Conservation (phyloP, 37 sponge, comb jelly and placozoan species). For the Diacarnus erythraeanus region DNA sequence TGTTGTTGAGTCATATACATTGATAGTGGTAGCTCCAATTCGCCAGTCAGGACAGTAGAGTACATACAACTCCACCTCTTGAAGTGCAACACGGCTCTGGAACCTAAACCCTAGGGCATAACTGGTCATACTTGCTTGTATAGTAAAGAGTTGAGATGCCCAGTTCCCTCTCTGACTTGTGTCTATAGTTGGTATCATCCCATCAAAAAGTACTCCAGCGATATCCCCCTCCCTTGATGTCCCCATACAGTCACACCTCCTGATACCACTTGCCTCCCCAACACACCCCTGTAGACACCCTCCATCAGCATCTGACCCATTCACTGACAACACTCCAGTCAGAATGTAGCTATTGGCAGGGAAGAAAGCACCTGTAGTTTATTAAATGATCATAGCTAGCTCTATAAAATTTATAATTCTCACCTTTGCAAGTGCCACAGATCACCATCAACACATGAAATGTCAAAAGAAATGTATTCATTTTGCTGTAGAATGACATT, state of each 20-base stretch:
- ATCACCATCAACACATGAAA: too few relatives aligned
- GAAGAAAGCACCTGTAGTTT: neutral
- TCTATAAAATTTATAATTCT: too few relatives aligned
- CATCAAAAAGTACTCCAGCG: neutral
- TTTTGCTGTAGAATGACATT: too few relatives aligned
- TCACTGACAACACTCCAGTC: neutral
- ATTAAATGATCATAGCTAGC: too few relatives aligned
- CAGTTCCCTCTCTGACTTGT: neutral
- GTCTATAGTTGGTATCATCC: neutral
- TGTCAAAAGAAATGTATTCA: too few relatives aligned
- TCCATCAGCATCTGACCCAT: neutral
- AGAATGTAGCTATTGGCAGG: neutral
- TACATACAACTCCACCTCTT: neutral
- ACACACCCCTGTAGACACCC: neutral
- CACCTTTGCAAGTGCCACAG: too few relatives aligned
- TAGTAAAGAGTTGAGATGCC: neutral
- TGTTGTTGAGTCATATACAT: neutral
- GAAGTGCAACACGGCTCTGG: neutral
- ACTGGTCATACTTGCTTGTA: neutral
- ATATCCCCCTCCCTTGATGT: neutral
- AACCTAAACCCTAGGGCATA: neutral
- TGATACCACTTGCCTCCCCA: neutral
- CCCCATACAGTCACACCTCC: neutral
- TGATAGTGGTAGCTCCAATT: neutral
- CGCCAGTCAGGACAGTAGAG: neutral